phyloP scores from a whole-genome alignment of 2,113 vertebrate species.

The Caloenas nicobarica region DNA sequence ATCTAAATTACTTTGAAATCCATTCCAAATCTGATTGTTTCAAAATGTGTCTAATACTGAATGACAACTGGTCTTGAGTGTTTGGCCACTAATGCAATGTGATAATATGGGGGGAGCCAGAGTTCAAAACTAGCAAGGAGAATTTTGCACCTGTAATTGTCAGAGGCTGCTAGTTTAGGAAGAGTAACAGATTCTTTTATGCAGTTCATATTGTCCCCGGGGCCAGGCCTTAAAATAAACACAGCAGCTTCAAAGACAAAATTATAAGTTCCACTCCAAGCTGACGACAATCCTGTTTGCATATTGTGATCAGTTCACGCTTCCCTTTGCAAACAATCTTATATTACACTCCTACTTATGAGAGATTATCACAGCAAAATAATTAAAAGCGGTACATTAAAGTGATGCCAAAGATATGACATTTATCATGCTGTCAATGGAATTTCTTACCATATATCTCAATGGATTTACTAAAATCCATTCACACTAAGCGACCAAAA shows the following conservation, averaged over 20 bases:
- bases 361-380: constrained; percentile 24
- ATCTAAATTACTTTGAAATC: constrained; percentile 58
- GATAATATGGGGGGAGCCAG: background rate
- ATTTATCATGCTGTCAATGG: constrained; percentile 41
- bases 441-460: constrained; percentile 30
- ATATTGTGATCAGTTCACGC: constrained; percentile 17
- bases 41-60: constrained; percentile 62
- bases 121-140: background rate
- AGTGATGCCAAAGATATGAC: constrained; percentile 27
- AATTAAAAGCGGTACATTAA: constrained; percentile 41
- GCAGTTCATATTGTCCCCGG: background rate
- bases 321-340: constrained; percentile 22
- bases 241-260: background rate
- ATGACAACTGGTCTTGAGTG: constrained; percentile 4
- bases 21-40: constrained; percentile 69
- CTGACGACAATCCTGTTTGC: background rate
- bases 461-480: background rate
- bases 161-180: background rate
- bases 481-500: background rate
- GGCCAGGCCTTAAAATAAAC: background rate
- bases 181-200: background rate
- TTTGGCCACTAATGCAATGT: background rate
- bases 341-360: background rate
- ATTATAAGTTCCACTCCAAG: background rate
- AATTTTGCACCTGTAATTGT: background rate